Evolutionary conservation across 1,140 invertebrate species (phyloP).

Genomic region (Diachasma alloeum): DNA sequence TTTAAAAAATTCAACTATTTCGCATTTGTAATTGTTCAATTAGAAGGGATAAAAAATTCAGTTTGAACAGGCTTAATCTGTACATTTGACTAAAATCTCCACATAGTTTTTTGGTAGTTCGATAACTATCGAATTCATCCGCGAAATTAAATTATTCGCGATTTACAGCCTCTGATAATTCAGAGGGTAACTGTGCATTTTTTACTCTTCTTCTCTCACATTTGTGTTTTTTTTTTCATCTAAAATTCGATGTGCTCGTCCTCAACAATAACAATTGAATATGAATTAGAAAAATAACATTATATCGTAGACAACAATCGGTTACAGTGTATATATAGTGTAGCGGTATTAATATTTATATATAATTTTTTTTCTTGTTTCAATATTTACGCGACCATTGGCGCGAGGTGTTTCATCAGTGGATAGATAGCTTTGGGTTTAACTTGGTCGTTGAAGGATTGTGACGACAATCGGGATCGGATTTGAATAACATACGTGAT

Average conservation of each 20-base stretch:
- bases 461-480: conserved; percentile 30
- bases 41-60: neutral
- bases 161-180: conserved; percentile 1
- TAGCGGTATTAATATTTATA: conserved; percentile 39
- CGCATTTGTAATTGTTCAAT: conserved; percentile 1
- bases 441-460: conserved; percentile 29
- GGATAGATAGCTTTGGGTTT: neutral
- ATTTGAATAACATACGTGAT: conserved; percentile 23
- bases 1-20: conserved; percentile 5
- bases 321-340: conserved; percentile 58
- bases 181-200: conserved; percentile 4
- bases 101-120: conserved; percentile 8
- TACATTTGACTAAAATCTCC: conserved; percentile 16
- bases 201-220: neutral
- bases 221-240: conserved; percentile 36
- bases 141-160: conserved; percentile 2
- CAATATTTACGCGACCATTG: conserved; percentile 31
- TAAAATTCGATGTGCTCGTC: conserved; percentile 60
- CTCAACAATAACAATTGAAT: conserved; percentile 67
- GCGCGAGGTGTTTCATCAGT: conserved; percentile 27
- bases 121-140: neutral
- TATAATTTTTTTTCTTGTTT: conserved; percentile 33
- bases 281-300: conserved; percentile 67
- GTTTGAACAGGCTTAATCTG: conserved; percentile 11
- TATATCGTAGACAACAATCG: conserved; percentile 65